Conservation (phyloP, 2,113 vertebrate genomes). For the Otocyon megalotis region DNA sequence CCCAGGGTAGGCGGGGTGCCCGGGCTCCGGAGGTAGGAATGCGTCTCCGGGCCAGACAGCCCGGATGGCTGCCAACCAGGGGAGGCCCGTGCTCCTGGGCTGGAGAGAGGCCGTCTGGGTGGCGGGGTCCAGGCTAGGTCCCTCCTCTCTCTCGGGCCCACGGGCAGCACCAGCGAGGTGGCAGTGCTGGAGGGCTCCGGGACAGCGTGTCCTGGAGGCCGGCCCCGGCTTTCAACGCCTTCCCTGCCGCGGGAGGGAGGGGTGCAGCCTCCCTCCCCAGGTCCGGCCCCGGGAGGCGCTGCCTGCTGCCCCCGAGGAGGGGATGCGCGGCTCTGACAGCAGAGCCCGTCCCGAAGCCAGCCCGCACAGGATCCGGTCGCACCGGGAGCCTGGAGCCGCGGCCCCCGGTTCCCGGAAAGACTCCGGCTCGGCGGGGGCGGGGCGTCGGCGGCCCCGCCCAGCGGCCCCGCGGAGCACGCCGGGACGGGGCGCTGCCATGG, state of each 20-base stretch:
- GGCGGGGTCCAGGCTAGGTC: background rate
- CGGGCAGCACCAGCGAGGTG: background rate
- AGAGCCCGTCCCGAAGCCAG: background rate
- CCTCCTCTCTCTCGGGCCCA: background rate
- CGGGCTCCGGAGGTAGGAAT: slow-evolving; percentile 33
- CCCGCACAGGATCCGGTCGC: background rate
- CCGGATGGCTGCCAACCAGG: background rate
- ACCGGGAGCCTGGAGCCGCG: accelerated
- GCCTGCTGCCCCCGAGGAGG: background rate
- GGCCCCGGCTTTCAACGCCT: background rate
- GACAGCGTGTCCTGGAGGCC: background rate
- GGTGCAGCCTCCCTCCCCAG: background rate
- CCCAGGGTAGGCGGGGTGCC: background rate
- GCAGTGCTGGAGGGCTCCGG: background rate
- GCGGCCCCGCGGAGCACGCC: slow-evolving; percentile 56
- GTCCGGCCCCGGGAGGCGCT: background rate
- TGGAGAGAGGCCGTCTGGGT: background rate
- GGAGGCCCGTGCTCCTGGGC: background rate
- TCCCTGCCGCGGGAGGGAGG: background rate
- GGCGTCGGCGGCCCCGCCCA: background rate
- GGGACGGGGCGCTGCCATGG: slow-evolving; percentile 68
- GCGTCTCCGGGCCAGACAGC: background rate
- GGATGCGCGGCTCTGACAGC: background rate
- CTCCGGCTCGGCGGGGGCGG: background rate
- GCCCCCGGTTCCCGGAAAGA: slow-evolving; percentile 29